Base-by-base conservation (phyloP, 2,797 vertebrate genomes). In the Karalla daura region DNA sequence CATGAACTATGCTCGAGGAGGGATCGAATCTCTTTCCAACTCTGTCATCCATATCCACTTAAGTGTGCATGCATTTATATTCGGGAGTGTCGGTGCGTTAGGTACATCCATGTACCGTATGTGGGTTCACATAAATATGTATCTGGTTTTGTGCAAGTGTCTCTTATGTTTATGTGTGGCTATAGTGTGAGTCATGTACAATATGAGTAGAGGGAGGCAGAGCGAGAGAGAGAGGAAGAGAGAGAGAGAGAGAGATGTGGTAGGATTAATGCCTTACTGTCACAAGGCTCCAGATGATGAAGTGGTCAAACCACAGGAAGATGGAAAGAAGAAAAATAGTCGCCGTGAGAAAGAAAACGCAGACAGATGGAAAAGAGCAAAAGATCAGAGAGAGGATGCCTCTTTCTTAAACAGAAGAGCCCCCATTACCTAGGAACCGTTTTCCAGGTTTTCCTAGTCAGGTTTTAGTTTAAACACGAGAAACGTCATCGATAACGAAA, bases 231-330 rank as follows among this genome's bases (percentile, higher is more conserved):
- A 44, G 39, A 65, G 35, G 4, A 5, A 61, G 55, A 25, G 53
- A 47, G 45, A 36, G 58, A 39, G 45, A 33, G 58, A 36, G 49
- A 33, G 51, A 37, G 63, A 44, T 40, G 15, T 45, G 35, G 49
- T 56, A 84, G 74, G 81, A 91, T 90, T 86, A 90, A 89, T 89
- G 80, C 5, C 5, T 58, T 27, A 55, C 84, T 89, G 88, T 90
- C 80, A 89, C 53, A 32, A 35, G 24, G 58, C 12, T 27, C 20
- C 23, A 73, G 67, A 87, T 89, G 88, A 89, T 91, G 67, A 89
- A 88, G 85, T 86, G 83, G 81, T 86, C 76, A 87, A 85, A 89
- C 56, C 65, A 44, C 13, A 78, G 76, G 45, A 66, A 72, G 74
- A 86, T 63, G 50, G 59, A 75, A 67, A 76, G 63, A 61, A 80